Evolutionary conservation across 1,140 invertebrate species (phyloP).

Genomic region (Zaprionus africanus): DNA sequence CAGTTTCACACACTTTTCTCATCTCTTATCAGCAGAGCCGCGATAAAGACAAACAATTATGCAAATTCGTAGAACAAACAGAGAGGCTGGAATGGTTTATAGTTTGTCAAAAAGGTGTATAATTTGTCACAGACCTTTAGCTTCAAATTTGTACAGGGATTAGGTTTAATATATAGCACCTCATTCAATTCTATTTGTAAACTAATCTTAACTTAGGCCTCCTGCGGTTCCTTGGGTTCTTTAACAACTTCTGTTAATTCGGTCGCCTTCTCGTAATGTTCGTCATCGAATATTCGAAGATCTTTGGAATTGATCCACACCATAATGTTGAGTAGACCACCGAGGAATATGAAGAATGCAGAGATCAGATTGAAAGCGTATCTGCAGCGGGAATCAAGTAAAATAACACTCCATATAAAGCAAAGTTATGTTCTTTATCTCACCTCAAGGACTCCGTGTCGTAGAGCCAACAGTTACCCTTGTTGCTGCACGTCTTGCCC

Average conservation of each 20-base stretch:
- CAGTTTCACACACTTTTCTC: neutral
- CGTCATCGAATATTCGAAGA: conserved; percentile 87
- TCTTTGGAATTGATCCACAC: conserved; percentile 89
- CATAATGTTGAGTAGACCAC: conserved; percentile 87
- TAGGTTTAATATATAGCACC: neutral
- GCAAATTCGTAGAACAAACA: neutral
- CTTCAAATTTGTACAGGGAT: neutral
- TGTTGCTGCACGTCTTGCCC: conserved; percentile 89
- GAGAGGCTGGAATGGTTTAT: neutral
- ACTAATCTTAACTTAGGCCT: neutral
- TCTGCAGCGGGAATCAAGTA: conserved; percentile 39
- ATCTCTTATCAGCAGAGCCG: neutral
- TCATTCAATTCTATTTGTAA: neutral
- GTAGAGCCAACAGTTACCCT: conserved; percentile 90
- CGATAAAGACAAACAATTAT: neutral
- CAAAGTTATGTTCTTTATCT: neutral
- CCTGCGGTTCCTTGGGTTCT: neutral
- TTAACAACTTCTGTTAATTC: conserved; percentile 5
- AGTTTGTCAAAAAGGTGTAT: conserved; percentile 5
- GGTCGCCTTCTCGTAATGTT: conserved; percentile 72
- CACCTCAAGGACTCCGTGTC: conserved; percentile 87
- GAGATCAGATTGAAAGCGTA: conserved; percentile 88
- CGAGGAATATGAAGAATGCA: conserved; percentile 87
- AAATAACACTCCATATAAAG: no score
- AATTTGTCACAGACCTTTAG: conserved; percentile 1